Evolutionary conservation across 1,140 invertebrate species (phyloP).

Genomic region (Saccostrea echinata): DNA sequence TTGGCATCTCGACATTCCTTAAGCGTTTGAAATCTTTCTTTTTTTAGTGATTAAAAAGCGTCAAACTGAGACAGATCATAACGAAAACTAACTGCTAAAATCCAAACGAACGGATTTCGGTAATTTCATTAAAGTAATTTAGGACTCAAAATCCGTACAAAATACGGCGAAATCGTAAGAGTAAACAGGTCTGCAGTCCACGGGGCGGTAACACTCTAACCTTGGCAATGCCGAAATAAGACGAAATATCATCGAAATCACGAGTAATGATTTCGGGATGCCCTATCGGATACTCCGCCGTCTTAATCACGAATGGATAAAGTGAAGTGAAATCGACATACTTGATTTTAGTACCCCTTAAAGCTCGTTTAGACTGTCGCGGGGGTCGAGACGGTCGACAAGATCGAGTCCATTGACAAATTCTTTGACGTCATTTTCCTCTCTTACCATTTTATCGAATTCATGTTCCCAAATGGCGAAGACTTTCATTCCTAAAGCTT

Average conservation of each 20-base stretch:
- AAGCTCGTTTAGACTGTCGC: slow-evolving; percentile 11
- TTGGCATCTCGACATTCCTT: too few species aligned
- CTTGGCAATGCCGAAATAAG: slow-evolving; percentile 50
- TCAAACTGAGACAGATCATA: too few species aligned
- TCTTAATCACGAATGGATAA: slow-evolving; percentile 43
- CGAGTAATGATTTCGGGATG: slow-evolving; percentile 51
- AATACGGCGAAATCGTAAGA: too few species aligned
- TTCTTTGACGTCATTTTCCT: slow-evolving; percentile 33
- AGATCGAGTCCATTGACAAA: slow-evolving; percentile 13
- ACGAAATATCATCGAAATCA: slow-evolving; percentile 27
- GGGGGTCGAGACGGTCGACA: slow-evolving; percentile 11
- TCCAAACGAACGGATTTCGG: too few species aligned
- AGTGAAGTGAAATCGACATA: slow-evolving; percentile 43
- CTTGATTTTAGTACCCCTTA: slow-evolving; percentile 25
- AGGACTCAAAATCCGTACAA: too few species aligned
- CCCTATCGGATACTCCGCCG: slow-evolving; percentile 41
- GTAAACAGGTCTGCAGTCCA: too few species aligned
- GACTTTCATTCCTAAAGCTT: slow-evolving; percentile 48
- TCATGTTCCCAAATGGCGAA: slow-evolving; percentile 63
- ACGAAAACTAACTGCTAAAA: too few species aligned
- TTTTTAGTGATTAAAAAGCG: too few species aligned
- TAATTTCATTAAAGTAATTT: too few species aligned
- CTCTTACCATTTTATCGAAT: slow-evolving; percentile 51
- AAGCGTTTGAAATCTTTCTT: too few species aligned
- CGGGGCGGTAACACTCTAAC: slow-evolving; percentile 32